Evolutionary conservation across 2,797 vertebrate species (phyloP).

Genomic region (Catamblyrhynchus diadema): DNA sequence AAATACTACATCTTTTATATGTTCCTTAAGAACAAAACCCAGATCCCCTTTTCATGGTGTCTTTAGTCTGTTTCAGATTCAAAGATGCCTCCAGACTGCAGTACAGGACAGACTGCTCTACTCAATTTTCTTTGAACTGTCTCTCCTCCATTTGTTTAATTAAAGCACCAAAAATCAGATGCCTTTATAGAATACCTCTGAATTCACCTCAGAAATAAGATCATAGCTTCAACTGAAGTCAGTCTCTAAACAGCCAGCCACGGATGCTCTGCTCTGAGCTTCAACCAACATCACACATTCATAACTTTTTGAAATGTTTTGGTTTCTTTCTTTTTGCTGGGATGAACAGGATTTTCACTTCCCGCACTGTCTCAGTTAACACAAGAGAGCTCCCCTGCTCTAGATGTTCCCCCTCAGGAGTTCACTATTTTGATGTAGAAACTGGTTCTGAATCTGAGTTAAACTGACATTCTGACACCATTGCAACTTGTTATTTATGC

Average conservation of each 20-base stretch:
- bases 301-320: not conserved
- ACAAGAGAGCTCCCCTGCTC: not conserved
- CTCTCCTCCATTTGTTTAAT: conserved; percentile 24
- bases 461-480: not conserved
- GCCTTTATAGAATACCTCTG: not conserved
- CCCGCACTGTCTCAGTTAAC: not conserved
- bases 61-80: not conserved
- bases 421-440: not conserved
- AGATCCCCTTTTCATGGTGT: not conserved
- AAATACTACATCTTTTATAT: not conserved
- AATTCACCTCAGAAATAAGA: not conserved
- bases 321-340: not conserved
- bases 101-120: not conserved
- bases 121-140: not conserved
- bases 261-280: not conserved
- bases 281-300: not conserved
- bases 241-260: not conserved
- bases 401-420: not conserved
- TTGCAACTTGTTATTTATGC: not conserved
- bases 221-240: not conserved
- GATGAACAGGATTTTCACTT: not conserved
- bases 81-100: not conserved
- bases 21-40: not conserved
- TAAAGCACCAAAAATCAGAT: conserved; percentile 6
- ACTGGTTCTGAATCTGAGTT: not conserved